phyloP scores from a whole-genome alignment of 2,113 vertebrate species.

The Halcyon senegalensis region DNA sequence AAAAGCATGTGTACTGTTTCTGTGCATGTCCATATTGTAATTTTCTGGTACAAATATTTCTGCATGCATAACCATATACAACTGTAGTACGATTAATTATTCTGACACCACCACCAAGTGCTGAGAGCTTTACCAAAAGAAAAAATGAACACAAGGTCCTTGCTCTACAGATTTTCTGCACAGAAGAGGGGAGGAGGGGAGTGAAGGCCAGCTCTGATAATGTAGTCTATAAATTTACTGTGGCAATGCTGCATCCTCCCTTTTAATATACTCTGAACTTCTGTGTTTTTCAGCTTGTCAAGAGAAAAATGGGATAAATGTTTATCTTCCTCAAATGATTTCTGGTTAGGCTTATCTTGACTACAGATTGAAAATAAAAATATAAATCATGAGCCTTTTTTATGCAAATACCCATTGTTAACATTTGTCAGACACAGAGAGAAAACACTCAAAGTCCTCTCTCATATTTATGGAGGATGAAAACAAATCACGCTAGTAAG shows the following conservation, averaged over 20 bases:
- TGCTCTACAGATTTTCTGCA: slow-evolving; percentile 32
- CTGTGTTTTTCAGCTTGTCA: slow-evolving; percentile 4
- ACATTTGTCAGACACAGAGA: slow-evolving; percentile 56
- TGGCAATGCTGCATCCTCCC: not conserved
- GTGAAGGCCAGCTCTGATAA: slow-evolving; percentile 30
- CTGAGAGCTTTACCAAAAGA: not conserved
- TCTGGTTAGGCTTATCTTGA: slow-evolving; percentile 35
- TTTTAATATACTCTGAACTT: slow-evolving; percentile 28
- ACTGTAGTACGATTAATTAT: slow-evolving; percentile 19
- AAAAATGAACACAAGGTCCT: not conserved
- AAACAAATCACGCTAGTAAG: slow-evolving; percentile 32
- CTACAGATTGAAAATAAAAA: slow-evolving; percentile 52
- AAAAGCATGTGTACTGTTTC: not conserved
- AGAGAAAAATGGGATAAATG: slow-evolving; percentile 30
- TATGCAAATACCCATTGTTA: slow-evolving; percentile 54
- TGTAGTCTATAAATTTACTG: slow-evolving; percentile 12
- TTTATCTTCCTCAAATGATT: slow-evolving; percentile 57
- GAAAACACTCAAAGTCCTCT: slow-evolving; percentile 45
- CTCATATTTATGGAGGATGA: slow-evolving; percentile 38
- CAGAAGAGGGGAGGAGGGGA: not conserved
- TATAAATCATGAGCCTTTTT: slow-evolving; percentile 60
- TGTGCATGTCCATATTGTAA: not conserved
- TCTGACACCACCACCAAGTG: not conserved
- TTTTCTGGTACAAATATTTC: slow-evolving; percentile 33
- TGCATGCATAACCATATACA: not conserved